Percentiles rank a stretch among this genome's conserved stretches.
Evolutionary conservation across 2,797 vertebrate genomes (phyloP).

Genomic region (Squalus acanthias): DNA sequence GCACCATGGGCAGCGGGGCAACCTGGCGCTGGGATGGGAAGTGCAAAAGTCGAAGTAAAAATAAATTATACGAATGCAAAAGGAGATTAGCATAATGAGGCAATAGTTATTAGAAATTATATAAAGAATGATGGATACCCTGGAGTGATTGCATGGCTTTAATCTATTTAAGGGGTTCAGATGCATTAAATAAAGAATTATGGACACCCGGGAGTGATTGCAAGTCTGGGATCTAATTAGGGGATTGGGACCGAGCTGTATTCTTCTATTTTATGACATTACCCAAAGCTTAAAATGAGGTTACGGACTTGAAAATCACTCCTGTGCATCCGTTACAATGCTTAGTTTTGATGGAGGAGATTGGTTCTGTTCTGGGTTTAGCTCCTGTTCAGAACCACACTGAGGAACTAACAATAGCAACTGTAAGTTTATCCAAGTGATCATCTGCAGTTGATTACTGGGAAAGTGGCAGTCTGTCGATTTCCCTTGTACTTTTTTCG

Average conservation of each 20-base stretch:
- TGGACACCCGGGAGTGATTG: slow-evolving; percentile 32
- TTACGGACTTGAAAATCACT: neutral
- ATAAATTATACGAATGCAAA: neutral
- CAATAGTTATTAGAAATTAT: slow-evolving; percentile 22
- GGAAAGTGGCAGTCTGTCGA: neutral
- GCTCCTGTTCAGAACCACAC: neutral
- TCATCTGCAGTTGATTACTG: neutral
- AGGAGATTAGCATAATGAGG: slow-evolving; percentile 31
- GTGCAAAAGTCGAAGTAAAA: neutral
- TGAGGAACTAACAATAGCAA: neutral
- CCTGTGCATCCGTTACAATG: neutral
- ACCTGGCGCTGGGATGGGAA: neutral
- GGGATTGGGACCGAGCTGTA: neutral
- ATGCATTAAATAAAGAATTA: slow-evolving; percentile 34
- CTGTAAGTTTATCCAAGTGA: neutral
- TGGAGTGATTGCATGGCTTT: slow-evolving; percentile 19
- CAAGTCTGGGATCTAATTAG: slow-evolving; percentile 28
- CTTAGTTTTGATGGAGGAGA: neutral
- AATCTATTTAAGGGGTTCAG: slow-evolving; percentile 35
- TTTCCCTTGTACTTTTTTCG: neutral
- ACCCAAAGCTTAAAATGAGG: slow-evolving; percentile 19
- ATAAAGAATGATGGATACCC: slow-evolving; percentile 34
- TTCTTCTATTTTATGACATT: slow-evolving; percentile 14
- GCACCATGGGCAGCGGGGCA: neutral
- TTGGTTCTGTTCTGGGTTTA: neutral